Percentiles rank a stretch among this genome's conserved stretches.
Evolutionary conservation across 2,797 vertebrate genomes (phyloP).

Genomic region (Hippopotamyrus pictus): DNA sequence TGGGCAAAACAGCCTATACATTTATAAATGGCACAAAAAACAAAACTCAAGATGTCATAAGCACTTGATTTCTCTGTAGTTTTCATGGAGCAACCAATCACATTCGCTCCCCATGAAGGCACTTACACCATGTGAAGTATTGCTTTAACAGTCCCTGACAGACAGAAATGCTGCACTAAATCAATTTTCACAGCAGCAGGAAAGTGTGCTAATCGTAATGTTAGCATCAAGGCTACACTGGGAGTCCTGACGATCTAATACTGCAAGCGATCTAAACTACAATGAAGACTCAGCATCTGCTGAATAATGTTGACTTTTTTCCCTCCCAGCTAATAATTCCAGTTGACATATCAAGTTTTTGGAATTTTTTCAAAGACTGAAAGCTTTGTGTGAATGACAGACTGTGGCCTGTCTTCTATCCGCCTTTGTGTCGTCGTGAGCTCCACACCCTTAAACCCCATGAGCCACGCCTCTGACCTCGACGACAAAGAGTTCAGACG

Average conservation of each 20-base stretch:
- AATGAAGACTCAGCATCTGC: neutral
- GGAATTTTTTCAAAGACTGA: neutral
- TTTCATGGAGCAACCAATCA: neutral
- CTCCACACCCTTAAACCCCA: neutral
- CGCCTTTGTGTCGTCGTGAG: neutral
- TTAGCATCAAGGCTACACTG: neutral
- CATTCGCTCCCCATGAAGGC: neutral
- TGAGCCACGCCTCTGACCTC: neutral
- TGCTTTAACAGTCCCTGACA: neutral
- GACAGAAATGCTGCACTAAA: constrained; percentile 6
- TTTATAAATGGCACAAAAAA: neutral
- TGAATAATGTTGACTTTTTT: neutral
- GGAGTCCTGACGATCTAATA: neutral
- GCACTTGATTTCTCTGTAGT: neutral
- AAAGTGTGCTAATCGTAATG: neutral
- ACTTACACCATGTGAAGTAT: neutral
- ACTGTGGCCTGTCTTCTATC: neutral
- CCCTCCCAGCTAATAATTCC: constrained; percentile 11
- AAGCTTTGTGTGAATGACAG: neutral
- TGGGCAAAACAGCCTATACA: neutral
- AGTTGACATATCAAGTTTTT: neutral
- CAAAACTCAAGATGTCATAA: neutral
- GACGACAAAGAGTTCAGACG: neutral
- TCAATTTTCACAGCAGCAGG: constrained; percentile 6
- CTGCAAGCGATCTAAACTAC: neutral